These are phyloP conservation scores for Xyrichtys novacula DNA, from an alignment of 2,797 vertebrate genomes.

Conservation along the genomic window DNA sequence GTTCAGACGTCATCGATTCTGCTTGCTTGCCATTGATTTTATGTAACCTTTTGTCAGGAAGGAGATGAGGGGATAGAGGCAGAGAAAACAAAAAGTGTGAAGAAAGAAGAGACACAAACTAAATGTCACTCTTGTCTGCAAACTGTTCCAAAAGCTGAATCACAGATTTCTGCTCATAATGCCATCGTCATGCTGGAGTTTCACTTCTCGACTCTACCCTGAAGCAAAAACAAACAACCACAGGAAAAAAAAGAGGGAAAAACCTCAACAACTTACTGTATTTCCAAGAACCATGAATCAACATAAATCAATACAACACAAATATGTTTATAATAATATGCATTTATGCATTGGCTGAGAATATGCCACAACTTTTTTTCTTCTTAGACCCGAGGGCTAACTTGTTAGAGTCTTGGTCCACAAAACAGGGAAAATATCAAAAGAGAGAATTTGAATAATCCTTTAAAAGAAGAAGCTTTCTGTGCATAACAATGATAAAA, in stretches of 20 bases:
- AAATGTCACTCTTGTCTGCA: constrained; percentile 28
- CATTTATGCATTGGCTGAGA: constrained; percentile 67
- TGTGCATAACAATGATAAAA: constrained; percentile 51
- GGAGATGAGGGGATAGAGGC: constrained; percentile 50
- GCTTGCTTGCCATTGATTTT: constrained; percentile 73
- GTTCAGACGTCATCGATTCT: constrained; percentile 67
- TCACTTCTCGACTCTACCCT: constrained; percentile 33
- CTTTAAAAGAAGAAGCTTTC: constrained; percentile 31
- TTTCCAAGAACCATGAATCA: constrained; percentile 43
- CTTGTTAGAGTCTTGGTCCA: constrained; percentile 55
- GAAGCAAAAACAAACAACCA: constrained; percentile 52
- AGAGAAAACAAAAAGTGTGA: constrained; percentile 40
- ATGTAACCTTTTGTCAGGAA: constrained; percentile 68
- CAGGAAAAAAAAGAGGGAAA: neutral
- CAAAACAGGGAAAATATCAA: constrained; percentile 65
- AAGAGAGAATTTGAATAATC: constrained; percentile 73
- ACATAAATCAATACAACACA: constrained; percentile 68
- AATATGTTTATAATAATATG: constrained; percentile 65
- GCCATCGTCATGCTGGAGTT: constrained; percentile 13
- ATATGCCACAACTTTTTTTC: constrained; percentile 47
- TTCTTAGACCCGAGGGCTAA: constrained; percentile 40
- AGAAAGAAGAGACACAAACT: constrained; percentile 32
- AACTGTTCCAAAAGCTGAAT: constrained; percentile 41
- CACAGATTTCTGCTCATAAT: constrained; percentile 29
- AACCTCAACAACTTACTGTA: constrained; percentile 21